These are phyloP conservation scores for Poeciliopsis turrubarensis DNA, from an alignment of 2,113 vertebrate genomes.

Conservation along the genomic window DNA sequence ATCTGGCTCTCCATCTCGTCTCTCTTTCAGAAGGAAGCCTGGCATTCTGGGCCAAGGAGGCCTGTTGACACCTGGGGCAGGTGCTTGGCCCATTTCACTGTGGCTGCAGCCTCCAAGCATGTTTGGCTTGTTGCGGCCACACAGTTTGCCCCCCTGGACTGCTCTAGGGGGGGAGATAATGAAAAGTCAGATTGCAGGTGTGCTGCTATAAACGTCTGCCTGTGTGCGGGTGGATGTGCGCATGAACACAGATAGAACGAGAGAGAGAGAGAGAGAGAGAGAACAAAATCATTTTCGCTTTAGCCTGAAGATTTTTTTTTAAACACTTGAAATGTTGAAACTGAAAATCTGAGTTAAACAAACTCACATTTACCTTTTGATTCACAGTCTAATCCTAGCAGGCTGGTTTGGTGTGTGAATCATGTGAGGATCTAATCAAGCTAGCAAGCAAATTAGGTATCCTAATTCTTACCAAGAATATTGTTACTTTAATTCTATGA, in stretches of 20 bases:
- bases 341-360: background rate
- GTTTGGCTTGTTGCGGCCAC: conserved; percentile 68
- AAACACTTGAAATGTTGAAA: conserved; percentile 21
- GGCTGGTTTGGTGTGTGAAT: conserved; percentile 51
- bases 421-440: conserved; percentile 59
- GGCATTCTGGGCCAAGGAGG: conserved; percentile 65
- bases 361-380: conserved; percentile 17
- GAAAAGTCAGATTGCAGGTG: conserved; percentile 63
- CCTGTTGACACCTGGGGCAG: conserved; percentile 76
- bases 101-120: conserved; percentile 71
- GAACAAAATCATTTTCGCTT: conserved; percentile 24
- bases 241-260: conserved; percentile 32
- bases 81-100: conserved; percentile 73
- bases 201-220: conserved; percentile 10
- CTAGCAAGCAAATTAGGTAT: background rate
- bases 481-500: too few relatives aligned
- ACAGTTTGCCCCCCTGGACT: conserved; percentile 73
- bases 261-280: background rate
- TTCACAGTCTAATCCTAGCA: conserved; percentile 57
- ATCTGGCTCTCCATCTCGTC: conserved; percentile 69
- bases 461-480: background rate
- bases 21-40: conserved; percentile 62
- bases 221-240: conserved; percentile 5
- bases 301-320: conserved; percentile 7
- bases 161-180: conserved; percentile 76